Base-by-base conservation (phyloP, 1,140 invertebrate genomes). In the Drosophila lacertosa region DNA sequence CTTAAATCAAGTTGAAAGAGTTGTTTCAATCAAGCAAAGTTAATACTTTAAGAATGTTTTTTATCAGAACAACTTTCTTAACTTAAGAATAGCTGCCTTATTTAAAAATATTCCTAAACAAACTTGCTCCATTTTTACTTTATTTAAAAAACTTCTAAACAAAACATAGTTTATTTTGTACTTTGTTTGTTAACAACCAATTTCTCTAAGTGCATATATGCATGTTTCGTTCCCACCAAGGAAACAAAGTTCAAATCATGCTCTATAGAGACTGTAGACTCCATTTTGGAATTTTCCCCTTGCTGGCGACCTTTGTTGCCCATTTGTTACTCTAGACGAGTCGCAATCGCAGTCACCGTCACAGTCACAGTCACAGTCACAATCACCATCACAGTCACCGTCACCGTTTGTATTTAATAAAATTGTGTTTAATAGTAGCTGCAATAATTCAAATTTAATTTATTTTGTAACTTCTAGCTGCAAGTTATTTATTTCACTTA, bases 401-500 rank as follows among this genome's bases (percentile, higher is more conserved):
- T 18, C 15, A 64, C 16, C 7, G 44, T 10, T 20, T 13, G 10
- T 26, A 57, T 18, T 48, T 57, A 65, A 47, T 40, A 13, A 35
- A 47, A 37, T 47, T 57, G n/a, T n/a, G n/a, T n/a, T n/a, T n/a
- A n/a, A n/a, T n/a, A n/a, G n/a, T n/a, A n/a, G n/a, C n/a, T n/a
- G n/a, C n/a, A n/a, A n/a, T n/a, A n/a, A n/a, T 35, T 22, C 39
- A 66, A 16, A 20, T 20, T 42, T 59, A 16, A n/a, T n/a, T n/a
- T n/a, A n/a, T n/a, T n/a, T 29, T 29, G 33, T 29, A 59, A 33
- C 54, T 69, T 24, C 44, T 22, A 37, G 60, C 33, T 32, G 58
- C 40, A 26, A 72, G 47, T 42, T 70, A 83, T 83, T 83, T 82
- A 67, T 37, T 40, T 48, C 70, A 63, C 77, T 74, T 77, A 69